Conservation (phyloP, 2,797 vertebrate genomes). For the Falco novaeseelandiae region DNA sequence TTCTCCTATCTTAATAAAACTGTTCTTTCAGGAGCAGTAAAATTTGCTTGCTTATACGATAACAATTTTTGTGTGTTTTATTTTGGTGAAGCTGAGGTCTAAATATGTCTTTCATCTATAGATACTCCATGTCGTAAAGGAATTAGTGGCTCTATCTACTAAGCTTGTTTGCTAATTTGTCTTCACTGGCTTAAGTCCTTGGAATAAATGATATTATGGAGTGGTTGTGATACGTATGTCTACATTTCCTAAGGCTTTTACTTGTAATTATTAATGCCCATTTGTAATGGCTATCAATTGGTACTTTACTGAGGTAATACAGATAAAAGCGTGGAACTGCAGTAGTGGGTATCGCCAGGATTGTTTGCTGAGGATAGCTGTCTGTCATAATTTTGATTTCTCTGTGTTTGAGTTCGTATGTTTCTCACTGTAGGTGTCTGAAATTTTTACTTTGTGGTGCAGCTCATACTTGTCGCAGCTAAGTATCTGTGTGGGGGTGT, state of each 20-base stretch:
- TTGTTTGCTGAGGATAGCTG: neutral
- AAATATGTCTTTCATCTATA: neutral
- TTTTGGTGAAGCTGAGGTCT: neutral
- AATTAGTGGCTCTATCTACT: neutral
- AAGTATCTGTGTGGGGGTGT: neutral
- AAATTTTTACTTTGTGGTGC: neutral
- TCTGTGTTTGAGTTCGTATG: neutral
- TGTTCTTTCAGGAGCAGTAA: neutral
- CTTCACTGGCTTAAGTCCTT: neutral
- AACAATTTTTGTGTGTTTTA: neutral
- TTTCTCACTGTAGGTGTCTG: neutral
- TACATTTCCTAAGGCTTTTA: constrained; percentile 27
- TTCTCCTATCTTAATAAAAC: neutral
- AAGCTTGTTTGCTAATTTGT: constrained; percentile 15
- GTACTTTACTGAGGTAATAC: constrained; percentile 1
- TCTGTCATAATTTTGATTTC: neutral
- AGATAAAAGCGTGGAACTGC: neutral
- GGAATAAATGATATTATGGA: neutral
- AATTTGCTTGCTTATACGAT: neutral
- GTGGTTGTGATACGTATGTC: neutral
- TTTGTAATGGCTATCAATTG: constrained; percentile 40
- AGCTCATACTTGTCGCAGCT: neutral
- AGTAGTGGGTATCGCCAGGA: neutral
- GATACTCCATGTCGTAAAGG: neutral
- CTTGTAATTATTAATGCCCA: constrained; percentile 37